Percentiles rank a stretch among this genome's conserved stretches.
Evolutionary conservation across 2,113 vertebrate species (phyloP).

Genomic region (Drymodes brunneopygia): DNA sequence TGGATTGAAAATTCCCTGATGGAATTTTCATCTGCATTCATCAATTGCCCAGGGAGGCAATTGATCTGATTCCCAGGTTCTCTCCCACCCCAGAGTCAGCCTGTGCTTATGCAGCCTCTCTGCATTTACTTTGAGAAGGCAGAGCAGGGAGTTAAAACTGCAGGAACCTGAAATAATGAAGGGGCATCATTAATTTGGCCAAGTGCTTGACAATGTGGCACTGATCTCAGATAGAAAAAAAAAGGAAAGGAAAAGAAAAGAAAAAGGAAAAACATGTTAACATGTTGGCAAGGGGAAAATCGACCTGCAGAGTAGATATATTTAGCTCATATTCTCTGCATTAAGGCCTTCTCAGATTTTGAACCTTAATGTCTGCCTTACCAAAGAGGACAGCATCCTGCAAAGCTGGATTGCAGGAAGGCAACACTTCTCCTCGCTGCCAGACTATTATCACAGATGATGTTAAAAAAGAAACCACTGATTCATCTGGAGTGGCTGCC

Average conservation of each 20-base stretch:
- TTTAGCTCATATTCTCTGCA: neutral
- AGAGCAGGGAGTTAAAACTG: neutral
- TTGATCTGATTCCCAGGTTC: neutral
- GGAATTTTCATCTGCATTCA: too few species aligned
- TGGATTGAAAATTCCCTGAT: neutral
- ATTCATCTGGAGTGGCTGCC: constrained; percentile 54
- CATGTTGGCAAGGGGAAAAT: neutral
- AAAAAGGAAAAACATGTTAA: neutral
- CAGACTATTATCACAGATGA: constrained; percentile 41
- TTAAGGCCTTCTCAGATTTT: neutral
- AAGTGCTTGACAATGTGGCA: neutral
- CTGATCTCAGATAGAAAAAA: neutral
- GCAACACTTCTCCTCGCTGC: neutral
- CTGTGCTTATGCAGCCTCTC: neutral
- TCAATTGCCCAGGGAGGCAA: neutral
- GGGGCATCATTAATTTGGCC: neutral
- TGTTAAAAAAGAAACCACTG: constrained; percentile 52
- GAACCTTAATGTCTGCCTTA: neutral
- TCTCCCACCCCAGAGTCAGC: neutral
- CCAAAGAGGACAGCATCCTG: neutral
- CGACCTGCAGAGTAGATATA: neutral
- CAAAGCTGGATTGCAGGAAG: constrained; percentile 9
- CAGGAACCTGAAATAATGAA: neutral
- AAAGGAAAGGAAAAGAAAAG: neutral
- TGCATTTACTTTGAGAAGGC: neutral